Percentiles rank a stretch among this genome's conserved stretches.
phyloP scores from a whole-genome alignment of 2,888 invertebrate species.

The Sinodicranocentrus sp. region DNA sequence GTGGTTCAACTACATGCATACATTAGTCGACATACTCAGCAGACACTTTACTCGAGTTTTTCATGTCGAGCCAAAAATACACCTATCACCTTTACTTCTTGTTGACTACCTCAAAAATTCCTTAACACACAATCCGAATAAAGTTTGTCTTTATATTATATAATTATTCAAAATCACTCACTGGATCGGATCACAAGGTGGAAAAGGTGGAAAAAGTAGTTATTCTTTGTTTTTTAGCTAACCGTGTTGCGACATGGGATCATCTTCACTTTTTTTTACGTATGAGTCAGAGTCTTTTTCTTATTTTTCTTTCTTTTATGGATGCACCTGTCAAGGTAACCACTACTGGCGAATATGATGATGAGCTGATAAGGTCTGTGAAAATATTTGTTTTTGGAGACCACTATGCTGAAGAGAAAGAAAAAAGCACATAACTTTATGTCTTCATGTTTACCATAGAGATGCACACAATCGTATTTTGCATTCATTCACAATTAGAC shows the following conservation, averaged over 20 bases:
- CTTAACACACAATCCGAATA: not conserved
- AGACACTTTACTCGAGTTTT: not conserved
- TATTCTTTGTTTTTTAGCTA: constrained; percentile 13
- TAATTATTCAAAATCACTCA: constrained; percentile 58
- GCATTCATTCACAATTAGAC: too few relatives aligned
- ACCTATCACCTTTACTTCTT: not conserved
- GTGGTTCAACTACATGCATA: constrained; percentile 58
- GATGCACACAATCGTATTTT: too few relatives aligned
- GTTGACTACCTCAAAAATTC: not conserved
- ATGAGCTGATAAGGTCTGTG: constrained; percentile 19
- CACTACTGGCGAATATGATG: constrained; percentile 8
- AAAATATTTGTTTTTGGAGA: constrained; percentile 6
- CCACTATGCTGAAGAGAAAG: not conserved
- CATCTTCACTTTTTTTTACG: too few relatives aligned
- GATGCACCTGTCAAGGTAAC: constrained; percentile 60
- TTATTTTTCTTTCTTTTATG: not conserved
- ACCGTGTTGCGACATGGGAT: not conserved
- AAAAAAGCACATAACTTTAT: too few relatives aligned
- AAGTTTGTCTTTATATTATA: not conserved
- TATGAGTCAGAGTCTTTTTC: too few relatives aligned
- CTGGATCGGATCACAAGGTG: constrained; percentile 48
- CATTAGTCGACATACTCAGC: constrained; percentile 14
- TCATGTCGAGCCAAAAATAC: not conserved
- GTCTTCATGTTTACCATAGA: too few relatives aligned
- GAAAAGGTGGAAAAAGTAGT: not conserved